phyloP scores from a whole-genome alignment of 2,888 invertebrate species.

The Eulithis prunata region DNA sequence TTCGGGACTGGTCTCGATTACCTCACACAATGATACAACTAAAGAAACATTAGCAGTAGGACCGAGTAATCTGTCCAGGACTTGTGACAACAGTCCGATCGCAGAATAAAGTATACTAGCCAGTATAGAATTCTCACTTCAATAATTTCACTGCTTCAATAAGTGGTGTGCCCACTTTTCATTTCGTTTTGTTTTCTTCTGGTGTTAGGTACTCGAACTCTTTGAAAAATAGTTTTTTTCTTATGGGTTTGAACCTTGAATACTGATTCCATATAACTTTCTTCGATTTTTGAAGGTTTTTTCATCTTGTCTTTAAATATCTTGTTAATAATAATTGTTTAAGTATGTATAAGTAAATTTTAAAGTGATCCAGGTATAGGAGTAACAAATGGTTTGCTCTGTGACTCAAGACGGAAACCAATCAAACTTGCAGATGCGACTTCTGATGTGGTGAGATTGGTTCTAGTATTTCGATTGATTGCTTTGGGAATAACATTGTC shows the following conservation, averaged over 20 bases:
- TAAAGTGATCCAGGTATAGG: not conserved
- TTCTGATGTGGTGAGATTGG: conserved; percentile 61
- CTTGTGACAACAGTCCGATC: conserved; percentile 23
- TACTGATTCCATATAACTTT: no score
- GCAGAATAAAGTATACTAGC: conserved; percentile 8
- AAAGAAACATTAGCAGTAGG: conserved; percentile 52
- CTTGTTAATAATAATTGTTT: no score
- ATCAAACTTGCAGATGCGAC: conserved; percentile 82
- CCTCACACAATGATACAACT: conserved; percentile 41
- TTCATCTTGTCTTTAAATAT: no score
- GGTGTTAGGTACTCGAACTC: no score
- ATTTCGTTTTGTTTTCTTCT: no score
- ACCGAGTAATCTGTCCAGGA: conserved; percentile 39
- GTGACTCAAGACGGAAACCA: conserved; percentile 49
- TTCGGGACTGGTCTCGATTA: conserved; percentile 46
- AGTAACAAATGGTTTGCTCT: conserved; percentile 26
- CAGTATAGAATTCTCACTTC: conserved; percentile 1
- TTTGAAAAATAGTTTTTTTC: no score
- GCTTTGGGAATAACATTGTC: conserved; percentile 19
- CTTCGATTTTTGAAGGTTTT: no score
- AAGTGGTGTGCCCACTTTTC: no score
- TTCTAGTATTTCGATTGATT: conserved; percentile 30
- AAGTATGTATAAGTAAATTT: not conserved
- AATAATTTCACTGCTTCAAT: no score
- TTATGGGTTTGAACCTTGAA: no score